These are phyloP conservation scores for Galerucella pusilla DNA, from an alignment of 2,888 invertebrate species.

Conservation along the genomic window DNA sequence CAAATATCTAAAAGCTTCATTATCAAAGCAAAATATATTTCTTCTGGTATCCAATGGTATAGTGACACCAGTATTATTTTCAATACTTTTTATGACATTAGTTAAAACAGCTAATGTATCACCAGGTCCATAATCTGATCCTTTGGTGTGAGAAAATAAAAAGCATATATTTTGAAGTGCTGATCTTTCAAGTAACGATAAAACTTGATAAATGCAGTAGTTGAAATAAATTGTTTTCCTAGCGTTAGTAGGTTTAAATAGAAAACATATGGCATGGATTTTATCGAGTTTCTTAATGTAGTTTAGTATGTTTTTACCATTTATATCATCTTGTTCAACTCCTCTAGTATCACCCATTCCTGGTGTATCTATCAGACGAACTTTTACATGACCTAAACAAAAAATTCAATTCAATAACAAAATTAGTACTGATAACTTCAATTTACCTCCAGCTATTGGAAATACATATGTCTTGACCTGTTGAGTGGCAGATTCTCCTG, in stretches of 20 bases:
- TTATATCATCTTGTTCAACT: conserved; percentile 46
- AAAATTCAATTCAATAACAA: neutral
- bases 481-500: conserved; percentile 50
- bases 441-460: conserved; percentile 39
- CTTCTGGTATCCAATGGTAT: conserved; percentile 32
- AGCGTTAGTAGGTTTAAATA: conserved; percentile 55
- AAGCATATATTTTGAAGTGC: conserved; percentile 59
- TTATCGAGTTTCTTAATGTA: conserved; percentile 55
- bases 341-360: conserved; percentile 58
- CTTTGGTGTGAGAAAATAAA: conserved; percentile 55
- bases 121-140: conserved; percentile 48
- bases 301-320: conserved; percentile 55
- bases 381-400: conserved; percentile 32
- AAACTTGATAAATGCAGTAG: conserved; percentile 58
- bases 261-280: conserved; percentile 57
- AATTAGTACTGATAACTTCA: neutral
- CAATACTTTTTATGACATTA: conserved; percentile 51
- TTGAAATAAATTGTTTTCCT: conserved; percentile 56
- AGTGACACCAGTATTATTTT: conserved; percentile 47
- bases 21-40: conserved; percentile 60
- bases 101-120: conserved; percentile 54
- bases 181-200: conserved; percentile 57
- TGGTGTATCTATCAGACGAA: conserved; percentile 60
- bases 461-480: conserved; percentile 53
- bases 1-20: conserved; percentile 58